Evolutionary conservation across 2,797 vertebrate genomes (phyloP).

Genomic region (Notolabrus celidotus): DNA sequence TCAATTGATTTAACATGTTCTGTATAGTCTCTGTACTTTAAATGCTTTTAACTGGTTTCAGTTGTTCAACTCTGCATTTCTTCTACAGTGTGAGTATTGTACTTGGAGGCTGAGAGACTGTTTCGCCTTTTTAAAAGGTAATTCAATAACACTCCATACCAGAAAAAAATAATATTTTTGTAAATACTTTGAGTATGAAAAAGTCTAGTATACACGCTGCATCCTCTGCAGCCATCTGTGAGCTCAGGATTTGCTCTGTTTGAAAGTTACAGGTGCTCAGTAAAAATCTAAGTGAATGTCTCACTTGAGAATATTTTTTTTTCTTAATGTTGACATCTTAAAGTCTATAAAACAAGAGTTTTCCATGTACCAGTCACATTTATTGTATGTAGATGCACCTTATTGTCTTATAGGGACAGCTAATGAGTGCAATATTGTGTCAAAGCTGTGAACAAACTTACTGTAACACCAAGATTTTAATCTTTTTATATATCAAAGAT

Average conservation of each 20-base stretch:
- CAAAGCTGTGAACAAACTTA: conserved; percentile 15
- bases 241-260: conserved; percentile 28
- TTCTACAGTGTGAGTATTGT: conserved; percentile 1
- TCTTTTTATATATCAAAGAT: not conserved
- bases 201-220: conserved; percentile 7
- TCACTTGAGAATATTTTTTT: not conserved
- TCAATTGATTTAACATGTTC: conserved; percentile 60
- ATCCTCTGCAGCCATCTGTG: not conserved
- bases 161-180: conserved; percentile 31
- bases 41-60: not conserved
- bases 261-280: conserved; percentile 10
- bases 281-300: not conserved
- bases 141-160: not conserved
- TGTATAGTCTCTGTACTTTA: not conserved
- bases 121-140: conserved; percentile 7
- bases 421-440: not conserved
- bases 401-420: conserved; percentile 1
- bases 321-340: not conserved
- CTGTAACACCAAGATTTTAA: not conserved
- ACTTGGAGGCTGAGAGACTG: not conserved
- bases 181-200: conserved; percentile 31
- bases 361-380: not conserved
- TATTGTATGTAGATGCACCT: not conserved
- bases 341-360: conserved; percentile 1
- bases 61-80: conserved; percentile 2